Conservation (phyloP, 2,888 invertebrate species). For the Tetranychus piercei region DNA sequence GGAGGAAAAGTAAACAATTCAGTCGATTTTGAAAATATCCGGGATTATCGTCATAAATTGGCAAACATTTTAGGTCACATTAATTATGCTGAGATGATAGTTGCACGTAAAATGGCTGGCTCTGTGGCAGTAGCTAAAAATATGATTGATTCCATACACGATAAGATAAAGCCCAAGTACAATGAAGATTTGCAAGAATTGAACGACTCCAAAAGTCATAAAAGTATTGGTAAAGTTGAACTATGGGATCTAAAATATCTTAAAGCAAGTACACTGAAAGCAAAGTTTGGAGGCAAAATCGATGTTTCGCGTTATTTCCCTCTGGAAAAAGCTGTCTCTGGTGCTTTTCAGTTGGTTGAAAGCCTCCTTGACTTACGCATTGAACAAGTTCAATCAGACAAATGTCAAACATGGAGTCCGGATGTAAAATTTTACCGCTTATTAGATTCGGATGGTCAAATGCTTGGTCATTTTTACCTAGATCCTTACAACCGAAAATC, state of each 20-base stretch:
- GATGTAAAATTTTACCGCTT: neutral
- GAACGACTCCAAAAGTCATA: conserved; percentile 29
- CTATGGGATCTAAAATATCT: conserved; percentile 7
- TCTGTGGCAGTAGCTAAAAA: conserved; percentile 18
- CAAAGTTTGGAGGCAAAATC: neutral
- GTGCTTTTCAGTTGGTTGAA: conserved; percentile 50
- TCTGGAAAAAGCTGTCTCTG: conserved; percentile 54
- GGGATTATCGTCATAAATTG: conserved; percentile 45
- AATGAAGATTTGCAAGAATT: conserved; percentile 46
- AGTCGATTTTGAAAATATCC: conserved; percentile 55
- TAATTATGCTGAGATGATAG: conserved; percentile 62
- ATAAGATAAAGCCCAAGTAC: conserved; percentile 43
- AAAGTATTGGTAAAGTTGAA: conserved; percentile 33
- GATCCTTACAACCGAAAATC: conserved; percentile 28
- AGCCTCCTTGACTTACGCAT: neutral
- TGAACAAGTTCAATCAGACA: neutral
- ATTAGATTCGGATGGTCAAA: conserved; percentile 35
- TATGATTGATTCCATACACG: conserved; percentile 23
- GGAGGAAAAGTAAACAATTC: conserved; percentile 39
- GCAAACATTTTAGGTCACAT: conserved; percentile 60
- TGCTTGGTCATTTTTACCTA: conserved; percentile 25
- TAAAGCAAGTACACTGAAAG: conserved; percentile 27
- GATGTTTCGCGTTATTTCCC: conserved; percentile 62
- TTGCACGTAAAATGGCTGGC: conserved; percentile 84
- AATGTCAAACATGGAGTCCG: neutral